These are phyloP conservation scores for Dromas ardeola DNA, from an alignment of 2,113 vertebrate species.

Conservation along the genomic window DNA sequence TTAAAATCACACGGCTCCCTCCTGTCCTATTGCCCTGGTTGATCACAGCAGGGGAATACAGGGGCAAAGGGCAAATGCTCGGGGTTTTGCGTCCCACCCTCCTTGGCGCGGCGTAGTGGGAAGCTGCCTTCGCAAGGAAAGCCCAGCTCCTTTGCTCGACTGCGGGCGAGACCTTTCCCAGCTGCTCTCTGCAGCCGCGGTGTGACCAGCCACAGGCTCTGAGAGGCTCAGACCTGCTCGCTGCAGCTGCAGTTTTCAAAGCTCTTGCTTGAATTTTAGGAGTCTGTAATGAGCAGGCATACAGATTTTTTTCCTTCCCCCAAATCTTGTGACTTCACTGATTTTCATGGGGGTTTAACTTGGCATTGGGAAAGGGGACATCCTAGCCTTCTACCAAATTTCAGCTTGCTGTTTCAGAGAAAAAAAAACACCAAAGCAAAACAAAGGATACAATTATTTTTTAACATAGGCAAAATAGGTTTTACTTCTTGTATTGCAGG, in stretches of 20 bases:
- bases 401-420: not conserved
- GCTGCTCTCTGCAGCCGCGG: rapidly evolving
- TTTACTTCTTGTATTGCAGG: not conserved
- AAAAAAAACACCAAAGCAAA: not conserved
- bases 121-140: not conserved
- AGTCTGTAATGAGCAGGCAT: not conserved
- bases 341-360: not conserved
- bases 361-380: not conserved
- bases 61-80: not conserved
- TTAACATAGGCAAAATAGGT: not conserved
- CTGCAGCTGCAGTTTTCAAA: not conserved
- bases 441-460: not conserved
- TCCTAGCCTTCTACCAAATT: not conserved
- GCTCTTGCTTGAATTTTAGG: not conserved
- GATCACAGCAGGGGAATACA: not conserved
- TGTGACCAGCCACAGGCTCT: not conserved
- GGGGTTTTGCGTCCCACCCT: not conserved
- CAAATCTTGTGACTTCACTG: not conserved
- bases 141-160: not conserved
- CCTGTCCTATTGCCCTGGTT: not conserved
- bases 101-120: not conserved
- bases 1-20: not conserved
- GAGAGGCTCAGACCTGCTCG: not conserved
- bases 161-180: rapidly evolving
- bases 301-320: not conserved